Evolutionary conservation across 2,888 invertebrate species (phyloP), one percentile per base, ranked within the genome.

Genomic region (Mellilla xanthometata): DNA sequence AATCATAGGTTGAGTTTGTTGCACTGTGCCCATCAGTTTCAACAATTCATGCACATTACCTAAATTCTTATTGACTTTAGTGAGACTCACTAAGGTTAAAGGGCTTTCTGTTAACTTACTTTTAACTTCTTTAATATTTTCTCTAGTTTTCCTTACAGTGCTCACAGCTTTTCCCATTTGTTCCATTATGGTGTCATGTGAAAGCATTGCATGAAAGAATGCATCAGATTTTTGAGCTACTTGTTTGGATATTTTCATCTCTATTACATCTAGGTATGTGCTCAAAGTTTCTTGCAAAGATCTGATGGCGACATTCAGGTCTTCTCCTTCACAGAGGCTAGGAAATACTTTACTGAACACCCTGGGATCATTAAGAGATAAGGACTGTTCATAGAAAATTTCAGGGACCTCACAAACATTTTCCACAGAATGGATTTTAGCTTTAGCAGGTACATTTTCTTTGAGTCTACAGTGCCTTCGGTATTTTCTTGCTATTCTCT

Each of bases 141-240:
- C 90, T 59, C 96, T 91, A 34, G 96, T 90, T 32, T 91, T 90
- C 68, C 93, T 92, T 19, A 97, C 95, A 67, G 95, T 94, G 47
- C 91, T 92, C 6, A 95, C 93, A 11, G 97, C 96, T 69, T 93
- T 93, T 0, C 94, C 94, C 92, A 99, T 95, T 73, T 99, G 96
- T 60, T 97, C 97, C 94, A 99, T 97, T 35, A 99, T 95, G 15
- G 96, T 95, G 76, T 99, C 98, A 82, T 99, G 99, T 4, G 99
- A 99, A 40, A 98, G 94, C 96, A 99, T 99, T 0, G 99, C 99
- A 81, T 97, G 96, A 76, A 99, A 99, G 88, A 99, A 99, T 10
- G 98, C 98, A 62, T 97, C 97, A 6, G 98, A 98, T 76, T 98
- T 97, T 65, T 95, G 94, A 15, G 98, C 97, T 39, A 98, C 94